Percentiles rank a stretch among this genome's conserved stretches.
These are phyloP conservation scores for Scomber colias DNA, from an alignment of 2,113 vertebrate genomes.

Conservation along the genomic window DNA sequence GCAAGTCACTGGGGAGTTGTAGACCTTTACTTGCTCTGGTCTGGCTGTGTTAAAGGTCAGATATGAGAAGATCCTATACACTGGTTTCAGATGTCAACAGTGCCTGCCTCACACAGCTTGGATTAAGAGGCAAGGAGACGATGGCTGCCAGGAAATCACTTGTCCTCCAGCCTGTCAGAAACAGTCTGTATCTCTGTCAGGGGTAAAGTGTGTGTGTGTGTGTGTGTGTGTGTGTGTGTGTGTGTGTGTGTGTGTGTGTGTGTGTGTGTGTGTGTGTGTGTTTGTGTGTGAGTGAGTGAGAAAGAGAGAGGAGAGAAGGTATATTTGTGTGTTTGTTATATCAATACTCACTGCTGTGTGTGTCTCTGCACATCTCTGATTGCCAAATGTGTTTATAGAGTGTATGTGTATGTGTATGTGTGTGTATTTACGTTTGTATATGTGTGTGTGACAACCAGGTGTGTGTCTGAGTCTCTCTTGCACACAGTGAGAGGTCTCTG, in stretches of 20 bases:
- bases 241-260: constrained; percentile 1
- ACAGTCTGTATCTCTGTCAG: constrained; percentile 58
- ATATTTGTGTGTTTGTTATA: constrained; percentile 55
- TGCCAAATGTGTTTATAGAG: constrained; percentile 68
- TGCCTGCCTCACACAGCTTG: constrained; percentile 28
- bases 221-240: constrained; percentile 38
- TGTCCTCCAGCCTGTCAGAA: constrained; percentile 60
- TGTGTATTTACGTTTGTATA: constrained; percentile 21
- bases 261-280: too few species aligned
- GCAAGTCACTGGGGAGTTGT: constrained; percentile 67
- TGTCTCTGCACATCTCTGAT: constrained; percentile 55
- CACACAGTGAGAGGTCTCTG: constrained; percentile 56
- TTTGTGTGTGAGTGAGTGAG: background rate
- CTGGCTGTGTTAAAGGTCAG: constrained; percentile 77
- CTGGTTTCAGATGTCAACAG: constrained; percentile 68
- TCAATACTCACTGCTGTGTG: constrained; percentile 59
- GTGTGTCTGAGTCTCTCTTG: constrained; percentile 49
- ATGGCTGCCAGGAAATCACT: constrained; percentile 71
- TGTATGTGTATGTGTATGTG: constrained; percentile 16
- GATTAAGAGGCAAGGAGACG: constrained; percentile 66
- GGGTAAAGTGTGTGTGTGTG: constrained; percentile 30
- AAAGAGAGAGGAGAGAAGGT: constrained; percentile 28
- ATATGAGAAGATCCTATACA: constrained; percentile 69
- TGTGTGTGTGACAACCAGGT: constrained; percentile 60
- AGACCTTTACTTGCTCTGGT: constrained; percentile 77